A percentile compares a stretch with the other conserved stretches of the same genome.
These are phyloP conservation scores for Thecophora atra DNA, from an alignment of 2,888 invertebrate species.

Conservation along the genomic window DNA sequence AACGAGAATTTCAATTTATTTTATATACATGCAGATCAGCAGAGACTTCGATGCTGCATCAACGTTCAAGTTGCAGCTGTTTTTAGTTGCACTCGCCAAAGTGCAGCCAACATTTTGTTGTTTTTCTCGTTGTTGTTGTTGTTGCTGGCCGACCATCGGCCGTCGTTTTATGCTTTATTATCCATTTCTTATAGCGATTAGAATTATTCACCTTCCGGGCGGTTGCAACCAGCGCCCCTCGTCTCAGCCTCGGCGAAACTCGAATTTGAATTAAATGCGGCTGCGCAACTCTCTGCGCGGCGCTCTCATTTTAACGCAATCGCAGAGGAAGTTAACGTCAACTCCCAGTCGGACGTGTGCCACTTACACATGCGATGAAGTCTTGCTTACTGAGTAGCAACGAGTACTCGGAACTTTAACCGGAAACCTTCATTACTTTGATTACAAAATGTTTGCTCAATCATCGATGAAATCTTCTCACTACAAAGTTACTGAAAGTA, in stretches of 20 bases:
- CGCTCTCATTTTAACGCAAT: slow-evolving; percentile 38
- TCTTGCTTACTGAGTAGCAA: too few species aligned
- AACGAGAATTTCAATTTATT: not conserved
- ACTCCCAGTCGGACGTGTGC: slow-evolving; percentile 16
- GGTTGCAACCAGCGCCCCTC: slow-evolving; percentile 38
- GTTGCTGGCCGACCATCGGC: slow-evolving; percentile 45
- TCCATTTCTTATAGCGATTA: slow-evolving; percentile 48
- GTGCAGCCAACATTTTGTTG: slow-evolving; percentile 43
- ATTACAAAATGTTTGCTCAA: too few species aligned
- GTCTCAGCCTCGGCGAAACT: slow-evolving; percentile 17
- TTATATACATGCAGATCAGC: not conserved
- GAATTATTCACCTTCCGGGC: slow-evolving; percentile 52
- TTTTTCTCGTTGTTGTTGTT: slow-evolving; percentile 43
- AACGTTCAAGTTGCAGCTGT: slow-evolving; percentile 44
- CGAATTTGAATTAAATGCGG: slow-evolving; percentile 40
- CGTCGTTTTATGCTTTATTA: slow-evolving; percentile 48
- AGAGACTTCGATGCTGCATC: not conserved
- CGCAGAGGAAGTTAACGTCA: too few species aligned
- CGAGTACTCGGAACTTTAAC: too few species aligned
- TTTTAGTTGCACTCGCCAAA: slow-evolving; percentile 3
- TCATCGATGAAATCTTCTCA: too few species aligned
- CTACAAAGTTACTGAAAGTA: too few species aligned
- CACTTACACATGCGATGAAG: too few species aligned
- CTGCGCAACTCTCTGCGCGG: not conserved
- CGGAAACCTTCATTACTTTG: too few species aligned